Base-by-base conservation (phyloP, 2,888 invertebrate genomes). In the Agrochola lychnidis region DNA sequence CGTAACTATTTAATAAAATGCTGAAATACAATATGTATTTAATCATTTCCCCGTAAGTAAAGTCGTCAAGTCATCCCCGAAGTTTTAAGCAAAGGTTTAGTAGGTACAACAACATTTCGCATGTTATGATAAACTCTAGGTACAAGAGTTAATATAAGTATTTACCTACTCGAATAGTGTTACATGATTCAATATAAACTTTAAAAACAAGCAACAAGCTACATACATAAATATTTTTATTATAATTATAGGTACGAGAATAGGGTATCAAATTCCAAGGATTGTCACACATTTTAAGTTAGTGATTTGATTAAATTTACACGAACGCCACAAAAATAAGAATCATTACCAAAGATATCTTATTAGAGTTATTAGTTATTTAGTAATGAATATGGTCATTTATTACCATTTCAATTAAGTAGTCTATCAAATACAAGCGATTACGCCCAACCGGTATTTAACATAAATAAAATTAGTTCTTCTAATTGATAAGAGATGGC, bases 401-500 rank as follows among this genome's bases (percentile, higher is more conserved):
- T 16, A 25, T 53, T 16, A 62, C 25, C 1, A 22, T n/a, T 45
- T 42, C 3, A 64, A 40, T 81, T 1, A n/a, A n/a, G n/a, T n/a
- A 62, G 22, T 57, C 12, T 14, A 57, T 64, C n/a, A 25, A 42
- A n/a, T 9, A 42, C 16, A 45, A 48, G 45, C 3, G 0, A 80
- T 40, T 19, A 62, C 1, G 9, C 5, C 5, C 12, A 81, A 79
- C 61, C 42, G 22, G 56, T 69, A 64, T 42, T 22, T 22, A 42
- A 25, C 51, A 14, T 45, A 56, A 63, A 63, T 25, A 69, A 66
- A 62, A 61, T 19, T n/a, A 78, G 66, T 80, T 78, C 30, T 3
- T 16, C 0, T 14, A 67, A 45, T 40, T 22, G 56, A 78, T 45
- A 66, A 78, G 1, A 83, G 83, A 83, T 80, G 80, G 70, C 78